A percentile compares a stretch with the other conserved stretches of the same genome.
These are phyloP conservation scores for Brachyalestes nurse DNA, from an alignment of 2,797 vertebrate genomes.

Conservation along the genomic window DNA sequence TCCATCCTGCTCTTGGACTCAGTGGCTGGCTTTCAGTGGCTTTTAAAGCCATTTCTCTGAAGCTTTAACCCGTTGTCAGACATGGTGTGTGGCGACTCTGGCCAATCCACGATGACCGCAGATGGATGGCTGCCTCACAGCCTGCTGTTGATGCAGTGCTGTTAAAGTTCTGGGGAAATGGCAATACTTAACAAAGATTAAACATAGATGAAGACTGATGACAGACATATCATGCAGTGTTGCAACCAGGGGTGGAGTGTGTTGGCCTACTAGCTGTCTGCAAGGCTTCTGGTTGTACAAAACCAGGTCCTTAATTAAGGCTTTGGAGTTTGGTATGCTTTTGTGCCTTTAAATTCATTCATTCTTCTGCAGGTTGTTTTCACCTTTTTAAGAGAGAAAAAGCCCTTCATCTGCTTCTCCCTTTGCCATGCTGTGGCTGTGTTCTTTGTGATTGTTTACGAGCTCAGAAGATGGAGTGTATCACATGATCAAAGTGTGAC, in stretches of 20 bases:
- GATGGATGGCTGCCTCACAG: conserved; percentile 61
- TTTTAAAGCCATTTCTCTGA: conserved; percentile 67
- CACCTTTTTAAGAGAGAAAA: no score
- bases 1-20: conserved; percentile 61
- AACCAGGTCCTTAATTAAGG: no score
- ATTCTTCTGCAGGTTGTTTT: no score
- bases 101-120: conserved; percentile 64
- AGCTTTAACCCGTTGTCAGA: conserved; percentile 77
- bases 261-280: no score
- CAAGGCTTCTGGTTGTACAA: no score
- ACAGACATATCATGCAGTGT: neutral
- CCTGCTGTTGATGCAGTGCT: conserved; percentile 47
- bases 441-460: no score
- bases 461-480: no score
- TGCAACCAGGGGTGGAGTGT: neutral
- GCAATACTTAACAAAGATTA: conserved; percentile 40
- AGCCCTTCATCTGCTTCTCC: no score
- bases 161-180: conserved; percentile 13
- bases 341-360: no score
- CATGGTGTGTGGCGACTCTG: conserved; percentile 52
- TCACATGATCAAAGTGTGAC: no score
- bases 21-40: conserved; percentile 77
- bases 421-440: no score
- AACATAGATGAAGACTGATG: neutral
- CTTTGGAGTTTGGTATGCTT: no score